phyloP scores from a whole-genome alignment of 2,113 vertebrate species.

The Perca fluviatilis region DNA sequence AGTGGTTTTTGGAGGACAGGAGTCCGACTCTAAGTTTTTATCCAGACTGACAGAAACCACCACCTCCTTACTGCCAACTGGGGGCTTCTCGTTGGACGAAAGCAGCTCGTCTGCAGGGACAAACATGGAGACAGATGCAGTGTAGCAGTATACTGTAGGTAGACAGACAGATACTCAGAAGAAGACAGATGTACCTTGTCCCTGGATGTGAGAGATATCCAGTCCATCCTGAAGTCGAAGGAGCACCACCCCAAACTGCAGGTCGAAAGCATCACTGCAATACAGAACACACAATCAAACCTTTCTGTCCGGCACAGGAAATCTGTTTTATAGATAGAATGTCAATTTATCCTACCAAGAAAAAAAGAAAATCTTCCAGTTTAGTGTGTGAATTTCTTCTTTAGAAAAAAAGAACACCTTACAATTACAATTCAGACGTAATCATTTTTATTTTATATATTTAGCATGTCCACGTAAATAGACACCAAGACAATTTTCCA shows the following conservation, averaged over 20 bases:
- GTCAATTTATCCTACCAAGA: neutral
- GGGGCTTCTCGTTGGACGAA: constrained; percentile 91
- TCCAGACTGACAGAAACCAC: constrained; percentile 87
- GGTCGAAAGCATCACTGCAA: constrained; percentile 94
- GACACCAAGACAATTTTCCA: too few species aligned
- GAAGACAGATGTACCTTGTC: constrained; percentile 85
- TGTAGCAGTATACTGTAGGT: neutral
- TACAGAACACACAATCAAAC: neutral
- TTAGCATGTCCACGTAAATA: neutral
- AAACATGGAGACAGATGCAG: neutral
- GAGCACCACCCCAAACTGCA: constrained; percentile 93
- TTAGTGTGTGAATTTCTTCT: too few species aligned
- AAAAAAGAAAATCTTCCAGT: neutral
- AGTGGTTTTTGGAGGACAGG: constrained; percentile 83
- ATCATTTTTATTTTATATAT: neutral
- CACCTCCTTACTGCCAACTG: constrained; percentile 85
- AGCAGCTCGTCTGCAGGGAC: constrained; percentile 88
- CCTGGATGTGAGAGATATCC: constrained; percentile 96
- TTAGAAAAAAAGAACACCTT: neutral
- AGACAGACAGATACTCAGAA: neutral
- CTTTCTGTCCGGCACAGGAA: neutral
- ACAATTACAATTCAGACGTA: neutral
- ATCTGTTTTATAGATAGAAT: neutral
- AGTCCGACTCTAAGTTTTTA: constrained; percentile 89
- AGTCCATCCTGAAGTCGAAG: constrained; percentile 94